These are phyloP conservation scores for Muscicapa comitata DNA, from an alignment of 2,797 vertebrate genomes.

Conservation along the genomic window DNA sequence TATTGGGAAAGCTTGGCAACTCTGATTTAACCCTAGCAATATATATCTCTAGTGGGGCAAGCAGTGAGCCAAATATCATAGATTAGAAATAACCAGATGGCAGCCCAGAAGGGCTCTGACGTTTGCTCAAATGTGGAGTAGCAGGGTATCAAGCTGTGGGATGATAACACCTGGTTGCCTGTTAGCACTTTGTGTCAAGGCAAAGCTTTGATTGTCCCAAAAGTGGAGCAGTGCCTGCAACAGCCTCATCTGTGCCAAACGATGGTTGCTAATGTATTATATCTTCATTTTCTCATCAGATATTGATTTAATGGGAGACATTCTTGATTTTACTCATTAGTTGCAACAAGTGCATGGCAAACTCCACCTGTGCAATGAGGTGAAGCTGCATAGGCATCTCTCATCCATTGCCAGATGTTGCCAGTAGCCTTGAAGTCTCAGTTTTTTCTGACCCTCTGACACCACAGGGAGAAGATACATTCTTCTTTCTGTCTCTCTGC, in stretches of 20 bases:
- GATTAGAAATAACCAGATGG: constrained; percentile 46
- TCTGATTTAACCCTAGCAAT: not conserved
- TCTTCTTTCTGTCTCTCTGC: not conserved
- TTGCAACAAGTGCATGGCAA: not conserved
- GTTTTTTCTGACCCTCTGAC: not conserved
- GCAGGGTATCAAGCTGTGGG: constrained; percentile 28
- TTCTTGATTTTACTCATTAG: not conserved
- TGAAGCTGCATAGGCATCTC: not conserved
- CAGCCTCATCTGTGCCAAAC: not conserved
- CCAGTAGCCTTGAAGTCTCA: not conserved
- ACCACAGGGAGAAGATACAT: accelerated
- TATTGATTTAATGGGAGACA: not conserved
- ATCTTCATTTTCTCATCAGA: not conserved
- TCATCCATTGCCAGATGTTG: not conserved
- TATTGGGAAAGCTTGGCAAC: not conserved
- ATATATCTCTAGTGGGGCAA: not conserved
- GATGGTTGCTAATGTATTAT: not conserved
- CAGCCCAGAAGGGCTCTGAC: constrained; percentile 44
- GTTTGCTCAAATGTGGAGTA: constrained; percentile 47
- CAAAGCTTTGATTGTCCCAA: constrained; percentile 23
- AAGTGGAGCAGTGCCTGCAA: constrained; percentile 15
- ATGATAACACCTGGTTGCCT: constrained; percentile 28
- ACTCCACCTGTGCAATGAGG: accelerated
- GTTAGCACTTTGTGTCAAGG: constrained; percentile 38
- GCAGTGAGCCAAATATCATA: constrained; percentile 1